Conservation (phyloP, 2,113 vertebrate genomes). For the Laticauda colubrina region DNA sequence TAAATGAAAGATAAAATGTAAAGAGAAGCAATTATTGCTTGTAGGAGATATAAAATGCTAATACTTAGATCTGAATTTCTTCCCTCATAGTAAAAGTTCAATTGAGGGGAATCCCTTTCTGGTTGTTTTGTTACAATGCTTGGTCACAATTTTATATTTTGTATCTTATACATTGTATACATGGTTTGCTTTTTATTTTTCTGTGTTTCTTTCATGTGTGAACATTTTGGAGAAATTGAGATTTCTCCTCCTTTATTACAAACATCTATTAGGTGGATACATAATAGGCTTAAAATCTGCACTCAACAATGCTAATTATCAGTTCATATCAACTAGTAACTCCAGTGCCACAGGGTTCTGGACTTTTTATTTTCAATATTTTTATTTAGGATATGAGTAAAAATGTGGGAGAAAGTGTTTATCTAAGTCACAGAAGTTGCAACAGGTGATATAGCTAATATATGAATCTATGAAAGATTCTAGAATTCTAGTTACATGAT, state of each 20-base stretch:
- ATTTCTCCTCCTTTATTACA: not conserved
- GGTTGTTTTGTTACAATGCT: not conserved
- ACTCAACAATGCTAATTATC: too few species aligned
- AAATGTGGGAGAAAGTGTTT: not conserved
- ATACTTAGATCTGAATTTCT: not conserved
- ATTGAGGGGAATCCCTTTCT: not conserved
- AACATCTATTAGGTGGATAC: not conserved
- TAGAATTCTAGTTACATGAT: not conserved
- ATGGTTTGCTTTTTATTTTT: not conserved
- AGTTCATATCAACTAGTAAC: not conserved
- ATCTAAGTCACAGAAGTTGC: not conserved
- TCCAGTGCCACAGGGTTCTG: not conserved
- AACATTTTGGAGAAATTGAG: not conserved
- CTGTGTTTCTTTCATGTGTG: not conserved
- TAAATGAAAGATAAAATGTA: not conserved
- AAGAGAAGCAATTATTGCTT: not conserved
- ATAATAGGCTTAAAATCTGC: too few species aligned
- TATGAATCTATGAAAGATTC: not conserved
- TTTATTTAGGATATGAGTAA: not conserved
- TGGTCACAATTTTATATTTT: not conserved
- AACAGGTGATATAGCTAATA: not conserved
- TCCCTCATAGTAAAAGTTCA: not conserved
- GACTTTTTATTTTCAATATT: not conserved
- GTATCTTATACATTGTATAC: not conserved
- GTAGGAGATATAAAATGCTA: not conserved